Evolutionary conservation across 2,888 invertebrate genomes (phyloP).

Genomic region (Cryptops parisi): DNA sequence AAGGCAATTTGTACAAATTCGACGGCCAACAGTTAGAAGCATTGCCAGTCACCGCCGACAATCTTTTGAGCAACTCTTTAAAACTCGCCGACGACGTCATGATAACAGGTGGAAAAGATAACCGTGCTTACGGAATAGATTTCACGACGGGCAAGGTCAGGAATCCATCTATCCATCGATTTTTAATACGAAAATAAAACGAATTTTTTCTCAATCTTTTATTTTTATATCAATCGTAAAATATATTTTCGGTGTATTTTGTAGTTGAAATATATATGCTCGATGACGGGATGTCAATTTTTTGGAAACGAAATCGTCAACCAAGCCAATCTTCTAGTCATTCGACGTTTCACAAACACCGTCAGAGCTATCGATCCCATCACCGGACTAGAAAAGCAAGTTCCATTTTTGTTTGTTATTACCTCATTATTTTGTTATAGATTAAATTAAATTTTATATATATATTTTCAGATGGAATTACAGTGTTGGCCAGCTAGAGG

Average conservation of each 20-base stretch:
- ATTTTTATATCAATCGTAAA: too few species aligned
- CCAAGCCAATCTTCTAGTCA: conserved; percentile 48
- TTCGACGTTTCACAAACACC: conserved; percentile 69
- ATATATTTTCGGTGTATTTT: too few species aligned
- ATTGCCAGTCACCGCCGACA: conserved; percentile 71
- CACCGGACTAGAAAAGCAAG: conserved; percentile 64
- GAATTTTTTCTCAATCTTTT: neutral
- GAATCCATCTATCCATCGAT: conserved; percentile 11
- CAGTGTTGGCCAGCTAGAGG: conserved; percentile 77
- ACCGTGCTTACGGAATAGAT: conserved; percentile 71
- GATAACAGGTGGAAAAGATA: conserved; percentile 60
- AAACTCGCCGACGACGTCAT: conserved; percentile 41
- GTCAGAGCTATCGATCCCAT: conserved; percentile 79
- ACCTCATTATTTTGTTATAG: neutral
- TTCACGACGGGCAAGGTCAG: conserved; percentile 45
- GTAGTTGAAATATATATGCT: conserved; percentile 3
- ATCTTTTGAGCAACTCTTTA: conserved; percentile 63
- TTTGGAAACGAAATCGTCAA: conserved; percentile 11
- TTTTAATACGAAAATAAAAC: neutral
- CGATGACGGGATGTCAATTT: conserved; percentile 3
- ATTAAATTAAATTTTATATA: neutral
- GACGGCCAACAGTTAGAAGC: conserved; percentile 77
- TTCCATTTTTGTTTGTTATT: neutral
- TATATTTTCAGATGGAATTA: conserved; percentile 66
- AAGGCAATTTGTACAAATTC: conserved; percentile 80